phyloP scores from a whole-genome alignment of 1,140 invertebrate genomes.

The Drosophila murphyi region DNA sequence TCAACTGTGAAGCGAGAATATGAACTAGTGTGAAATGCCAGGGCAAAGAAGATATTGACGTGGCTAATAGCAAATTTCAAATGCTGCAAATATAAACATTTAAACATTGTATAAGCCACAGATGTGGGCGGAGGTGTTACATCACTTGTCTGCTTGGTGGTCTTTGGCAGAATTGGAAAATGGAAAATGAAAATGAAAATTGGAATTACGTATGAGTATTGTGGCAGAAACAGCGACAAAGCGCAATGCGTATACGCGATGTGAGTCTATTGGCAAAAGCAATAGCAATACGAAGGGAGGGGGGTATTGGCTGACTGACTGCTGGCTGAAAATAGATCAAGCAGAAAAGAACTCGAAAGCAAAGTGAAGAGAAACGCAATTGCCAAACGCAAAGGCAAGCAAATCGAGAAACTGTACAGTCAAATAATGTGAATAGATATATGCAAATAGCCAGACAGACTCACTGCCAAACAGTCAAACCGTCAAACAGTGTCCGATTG shows the following conservation, averaged over 20 bases:
- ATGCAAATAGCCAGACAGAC: constrained; percentile 28
- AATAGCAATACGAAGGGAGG: background rate
- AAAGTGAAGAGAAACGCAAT: constrained; percentile 56
- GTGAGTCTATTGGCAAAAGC: constrained; percentile 3
- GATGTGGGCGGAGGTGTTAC: constrained; percentile 8
- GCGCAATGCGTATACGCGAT: constrained; percentile 65
- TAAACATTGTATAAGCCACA: constrained; percentile 27
- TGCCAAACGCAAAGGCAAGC: constrained; percentile 33
- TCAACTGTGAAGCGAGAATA: too few relatives aligned
- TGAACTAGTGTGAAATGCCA: too few relatives aligned
- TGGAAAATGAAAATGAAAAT: constrained; percentile 33
- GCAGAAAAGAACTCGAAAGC: constrained; percentile 52
- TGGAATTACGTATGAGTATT: constrained; percentile 28
- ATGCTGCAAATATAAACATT: background rate
- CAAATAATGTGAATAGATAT: constrained; percentile 21
- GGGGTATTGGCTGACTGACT: constrained; percentile 12
- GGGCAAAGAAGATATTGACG: too few relatives aligned
- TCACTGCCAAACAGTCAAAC: constrained; percentile 16
- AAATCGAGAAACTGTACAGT: constrained; percentile 39
- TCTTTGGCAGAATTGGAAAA: constrained; percentile 16
- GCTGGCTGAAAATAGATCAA: constrained; percentile 74
- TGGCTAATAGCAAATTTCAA: too few relatives aligned
- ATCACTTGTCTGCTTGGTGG: constrained; percentile 53
- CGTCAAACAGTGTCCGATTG: background rate
- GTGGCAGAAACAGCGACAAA: constrained; percentile 18